phyloP scores from a whole-genome alignment of 2,113 vertebrate species.

The Apodemus sylvaticus region DNA sequence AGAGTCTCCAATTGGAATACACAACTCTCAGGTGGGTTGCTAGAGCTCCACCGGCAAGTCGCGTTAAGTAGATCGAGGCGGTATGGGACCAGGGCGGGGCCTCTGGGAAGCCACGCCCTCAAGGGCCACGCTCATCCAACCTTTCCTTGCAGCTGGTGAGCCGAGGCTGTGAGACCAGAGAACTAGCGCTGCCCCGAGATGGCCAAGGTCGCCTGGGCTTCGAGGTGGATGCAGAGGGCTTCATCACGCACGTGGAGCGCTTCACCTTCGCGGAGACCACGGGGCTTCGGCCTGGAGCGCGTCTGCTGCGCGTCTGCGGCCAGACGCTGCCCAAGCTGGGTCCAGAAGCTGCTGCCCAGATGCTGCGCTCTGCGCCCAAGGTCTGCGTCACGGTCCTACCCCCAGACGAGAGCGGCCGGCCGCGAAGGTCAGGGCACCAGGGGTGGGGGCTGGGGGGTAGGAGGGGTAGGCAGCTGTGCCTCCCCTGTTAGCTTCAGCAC shows the following conservation, averaged over 20 bases:
- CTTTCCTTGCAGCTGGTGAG: slow-evolving; percentile 88
- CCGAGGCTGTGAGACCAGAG: slow-evolving; percentile 91
- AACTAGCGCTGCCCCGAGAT: slow-evolving; percentile 91
- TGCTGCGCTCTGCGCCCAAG: slow-evolving; percentile 90
- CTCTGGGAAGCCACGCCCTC: background rate
- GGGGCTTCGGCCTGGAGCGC: slow-evolving; percentile 91
- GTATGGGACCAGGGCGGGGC: accelerated
- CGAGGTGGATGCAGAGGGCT: slow-evolving; percentile 91
- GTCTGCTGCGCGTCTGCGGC: slow-evolving; percentile 91
- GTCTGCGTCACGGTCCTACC: slow-evolving; percentile 94
- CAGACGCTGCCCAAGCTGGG: slow-evolving; percentile 88
- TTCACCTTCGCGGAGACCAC: slow-evolving; percentile 93
- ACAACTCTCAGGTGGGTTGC: too few relatives aligned
- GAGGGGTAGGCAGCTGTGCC: background rate
- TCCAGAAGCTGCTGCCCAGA: slow-evolving; percentile 84
- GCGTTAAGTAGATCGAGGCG: accelerated
- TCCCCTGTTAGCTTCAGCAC: background rate
- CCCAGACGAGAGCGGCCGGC: slow-evolving; percentile 92
- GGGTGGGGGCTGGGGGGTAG: background rate
- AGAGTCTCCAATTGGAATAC: accelerated
- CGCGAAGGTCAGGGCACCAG: slow-evolving; percentile 88
- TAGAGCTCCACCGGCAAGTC: accelerated
- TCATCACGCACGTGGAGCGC: slow-evolving; percentile 92
- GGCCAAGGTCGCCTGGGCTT: slow-evolving; percentile 93
- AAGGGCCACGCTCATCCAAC: background rate